phyloP scores from a whole-genome alignment of 2,888 invertebrate species.

The Noctua janthe region DNA sequence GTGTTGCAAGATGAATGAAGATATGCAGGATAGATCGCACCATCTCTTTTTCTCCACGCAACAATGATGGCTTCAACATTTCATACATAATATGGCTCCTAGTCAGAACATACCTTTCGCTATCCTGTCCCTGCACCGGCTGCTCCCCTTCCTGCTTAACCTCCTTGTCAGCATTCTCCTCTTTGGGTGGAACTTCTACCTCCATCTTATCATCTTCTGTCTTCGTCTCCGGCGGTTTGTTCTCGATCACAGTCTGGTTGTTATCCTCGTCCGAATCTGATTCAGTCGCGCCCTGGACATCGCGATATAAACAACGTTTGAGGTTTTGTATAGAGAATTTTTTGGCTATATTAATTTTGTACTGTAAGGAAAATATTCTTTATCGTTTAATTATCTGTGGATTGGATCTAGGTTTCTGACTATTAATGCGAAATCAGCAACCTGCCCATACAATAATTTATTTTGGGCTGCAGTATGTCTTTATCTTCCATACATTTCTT shows the following conservation, averaged over 20 bases:
- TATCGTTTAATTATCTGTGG: not conserved
- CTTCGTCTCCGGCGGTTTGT: constrained; percentile 76
- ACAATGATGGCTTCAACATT: not conserved
- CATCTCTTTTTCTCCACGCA: not conserved
- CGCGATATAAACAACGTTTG: constrained; percentile 29
- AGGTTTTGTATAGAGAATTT: not conserved
- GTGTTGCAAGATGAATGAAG: not conserved
- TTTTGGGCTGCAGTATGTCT: not conserved
- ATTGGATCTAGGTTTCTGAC: not conserved
- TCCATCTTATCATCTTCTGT: constrained; percentile 78
- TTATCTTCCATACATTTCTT: not conserved
- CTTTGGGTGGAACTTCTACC: constrained; percentile 59
- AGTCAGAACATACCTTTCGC: constrained; percentile 77
- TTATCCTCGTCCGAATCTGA: constrained; percentile 85
- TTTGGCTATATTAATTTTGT: constrained; percentile 12
- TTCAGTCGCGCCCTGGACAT: constrained; percentile 81
- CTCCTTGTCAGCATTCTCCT: constrained; percentile 64
- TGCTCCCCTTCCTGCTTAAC: constrained; percentile 72
- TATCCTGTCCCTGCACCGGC: constrained; percentile 76
- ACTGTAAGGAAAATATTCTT: constrained; percentile 31
- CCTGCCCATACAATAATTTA: not conserved
- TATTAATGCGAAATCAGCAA: not conserved
- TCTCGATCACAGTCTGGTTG: constrained; percentile 87
- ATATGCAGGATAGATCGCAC: not conserved
- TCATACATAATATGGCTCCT: not conserved